Evolutionary conservation across 2,888 invertebrate genomes (phyloP).

Genomic region (Ceramica pisi): DNA sequence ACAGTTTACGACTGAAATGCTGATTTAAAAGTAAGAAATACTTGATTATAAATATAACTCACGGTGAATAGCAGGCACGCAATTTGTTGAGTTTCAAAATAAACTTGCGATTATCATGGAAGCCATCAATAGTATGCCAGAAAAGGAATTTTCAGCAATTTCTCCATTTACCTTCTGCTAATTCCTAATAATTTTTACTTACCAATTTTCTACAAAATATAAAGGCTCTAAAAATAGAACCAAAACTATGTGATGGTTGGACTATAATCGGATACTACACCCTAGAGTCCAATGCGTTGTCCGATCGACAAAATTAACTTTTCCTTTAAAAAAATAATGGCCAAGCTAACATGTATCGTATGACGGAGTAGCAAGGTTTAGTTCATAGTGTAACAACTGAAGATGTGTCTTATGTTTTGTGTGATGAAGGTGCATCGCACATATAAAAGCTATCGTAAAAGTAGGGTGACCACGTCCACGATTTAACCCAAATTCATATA

Average conservation of each 20-base stretch:
- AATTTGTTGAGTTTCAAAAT: too few relatives aligned
- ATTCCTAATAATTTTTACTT: conserved; percentile 36
- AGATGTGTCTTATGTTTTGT: conserved; percentile 31
- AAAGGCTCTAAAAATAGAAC: conserved; percentile 64
- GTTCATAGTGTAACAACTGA: background rate
- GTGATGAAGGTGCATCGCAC: conserved; percentile 69
- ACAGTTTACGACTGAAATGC: too few relatives aligned
- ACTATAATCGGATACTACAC: conserved; percentile 65
- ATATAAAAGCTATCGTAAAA: conserved; percentile 69
- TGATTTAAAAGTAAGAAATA: too few relatives aligned
- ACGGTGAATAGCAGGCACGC: too few relatives aligned
- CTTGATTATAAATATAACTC: too few relatives aligned
- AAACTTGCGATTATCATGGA: too few relatives aligned
- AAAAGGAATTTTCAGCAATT: background rate
- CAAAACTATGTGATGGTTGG: conserved; percentile 70
- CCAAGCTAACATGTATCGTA: conserved; percentile 11
- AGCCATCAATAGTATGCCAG: background rate
- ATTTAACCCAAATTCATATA: background rate
- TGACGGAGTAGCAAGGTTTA: conserved; percentile 1
- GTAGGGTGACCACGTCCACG: conserved; percentile 43
- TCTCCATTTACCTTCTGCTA: conserved; percentile 4
- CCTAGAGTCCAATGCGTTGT: conserved; percentile 72
- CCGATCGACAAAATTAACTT: conserved; percentile 64
- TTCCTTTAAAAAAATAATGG: background rate
- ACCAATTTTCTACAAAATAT: conserved; percentile 31